A percentile compares a stretch with the other conserved stretches of the same genome.
Conservation (phyloP, 2,888 invertebrate genomes). For the Dynastes grantii region DNA sequence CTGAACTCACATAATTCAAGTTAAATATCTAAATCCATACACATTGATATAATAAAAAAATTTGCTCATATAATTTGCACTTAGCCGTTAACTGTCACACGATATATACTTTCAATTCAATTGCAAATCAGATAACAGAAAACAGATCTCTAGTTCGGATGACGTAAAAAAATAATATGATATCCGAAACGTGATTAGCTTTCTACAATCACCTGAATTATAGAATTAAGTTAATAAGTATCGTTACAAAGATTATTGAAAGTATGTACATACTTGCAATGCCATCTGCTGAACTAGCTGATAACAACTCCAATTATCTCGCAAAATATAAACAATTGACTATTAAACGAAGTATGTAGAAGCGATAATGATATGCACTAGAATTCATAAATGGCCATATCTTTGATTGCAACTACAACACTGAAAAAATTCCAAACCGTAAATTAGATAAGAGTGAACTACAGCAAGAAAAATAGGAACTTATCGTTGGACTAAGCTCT, state of each 20-base stretch:
- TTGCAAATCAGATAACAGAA: too few species aligned
- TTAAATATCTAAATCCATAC: not conserved
- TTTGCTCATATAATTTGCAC: not conserved
- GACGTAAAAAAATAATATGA: too few species aligned
- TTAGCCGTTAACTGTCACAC: not conserved
- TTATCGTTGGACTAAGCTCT: not conserved
- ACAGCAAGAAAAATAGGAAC: not conserved
- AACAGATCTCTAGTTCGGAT: too few species aligned
- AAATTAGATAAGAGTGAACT: not conserved
- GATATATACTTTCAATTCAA: not conserved
- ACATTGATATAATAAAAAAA: not conserved
- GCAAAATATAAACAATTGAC: conserved; percentile 13
- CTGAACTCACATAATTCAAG: too few species aligned
- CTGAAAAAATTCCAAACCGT: not conserved
- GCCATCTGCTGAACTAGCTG: too few species aligned
- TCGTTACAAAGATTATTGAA: too few species aligned
- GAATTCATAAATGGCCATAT: not conserved
- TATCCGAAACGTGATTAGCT: too few species aligned
- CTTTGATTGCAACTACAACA: not conserved
- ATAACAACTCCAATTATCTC: too few species aligned
- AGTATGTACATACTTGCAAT: too few species aligned
- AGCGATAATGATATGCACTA: not conserved
- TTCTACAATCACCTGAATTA: too few species aligned
- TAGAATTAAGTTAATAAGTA: too few species aligned
- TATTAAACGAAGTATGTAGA: conserved; percentile 1